A percentile compares a stretch with the other conserved stretches of the same genome.
Conservation (phyloP, 2,888 invertebrate genomes). For the Conchocele bisecta region DNA sequence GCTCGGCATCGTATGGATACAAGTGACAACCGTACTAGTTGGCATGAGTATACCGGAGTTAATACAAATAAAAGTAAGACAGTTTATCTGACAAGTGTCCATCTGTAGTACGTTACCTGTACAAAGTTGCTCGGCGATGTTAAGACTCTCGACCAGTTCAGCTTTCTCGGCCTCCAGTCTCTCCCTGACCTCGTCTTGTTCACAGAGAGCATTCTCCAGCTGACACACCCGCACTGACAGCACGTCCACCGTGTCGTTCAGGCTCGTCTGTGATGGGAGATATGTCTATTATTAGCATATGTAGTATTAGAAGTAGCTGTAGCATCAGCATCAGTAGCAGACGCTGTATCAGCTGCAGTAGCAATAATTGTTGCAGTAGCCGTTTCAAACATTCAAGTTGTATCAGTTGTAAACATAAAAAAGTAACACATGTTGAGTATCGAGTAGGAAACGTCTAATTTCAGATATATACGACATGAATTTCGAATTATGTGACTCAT, state of each 20-base stretch:
- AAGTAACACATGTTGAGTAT: too few relatives aligned
- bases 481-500: too few relatives aligned
- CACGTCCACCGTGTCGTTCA: slow-evolving; percentile 72
- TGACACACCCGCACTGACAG: slow-evolving; percentile 65
- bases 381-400: too few relatives aligned
- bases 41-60: neutral
- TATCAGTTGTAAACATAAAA: too few relatives aligned
- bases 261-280: slow-evolving; percentile 56
- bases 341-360: too few relatives aligned
- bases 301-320: neutral
- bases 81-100: neutral
- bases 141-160: slow-evolving; percentile 49
- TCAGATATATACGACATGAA: too few relatives aligned
- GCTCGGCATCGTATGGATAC: neutral
- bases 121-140: slow-evolving; percentile 29
- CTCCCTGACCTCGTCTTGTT: slow-evolving; percentile 67
- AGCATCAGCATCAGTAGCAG: neutral
- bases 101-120: slow-evolving; percentile 37
- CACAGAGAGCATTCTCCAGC: slow-evolving; percentile 66
- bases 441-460: too few relatives aligned
- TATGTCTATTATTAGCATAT: neutral
- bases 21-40: neutral
- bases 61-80: neutral
- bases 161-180: slow-evolving; percentile 61
- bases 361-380: too few relatives aligned